A percentile compares a stretch with the other conserved stretches of the same genome.
phyloP scores from a whole-genome alignment of 2,797 vertebrate genomes.

The Sternotherus odoratus region DNA sequence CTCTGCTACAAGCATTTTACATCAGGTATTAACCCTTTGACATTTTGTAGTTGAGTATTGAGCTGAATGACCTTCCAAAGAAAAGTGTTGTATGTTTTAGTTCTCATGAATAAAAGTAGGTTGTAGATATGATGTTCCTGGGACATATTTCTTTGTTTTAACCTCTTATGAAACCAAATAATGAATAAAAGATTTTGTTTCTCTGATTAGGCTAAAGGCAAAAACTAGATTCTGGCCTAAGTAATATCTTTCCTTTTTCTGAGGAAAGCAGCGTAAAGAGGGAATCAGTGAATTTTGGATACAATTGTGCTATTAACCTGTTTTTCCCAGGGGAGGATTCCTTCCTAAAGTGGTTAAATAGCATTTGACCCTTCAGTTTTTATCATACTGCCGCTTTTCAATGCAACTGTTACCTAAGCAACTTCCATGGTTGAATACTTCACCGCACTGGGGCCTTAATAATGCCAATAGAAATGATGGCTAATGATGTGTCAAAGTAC shows the following conservation, averaged over 20 bases:
- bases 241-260: background rate
- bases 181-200: background rate
- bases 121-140: background rate
- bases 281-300: fast-evolving
- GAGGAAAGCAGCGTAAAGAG: background rate
- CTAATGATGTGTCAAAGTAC: background rate
- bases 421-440: background rate
- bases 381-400: background rate
- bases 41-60: background rate
- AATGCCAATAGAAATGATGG: background rate
- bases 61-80: background rate
- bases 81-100: background rate
- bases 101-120: background rate
- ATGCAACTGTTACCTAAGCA: background rate
- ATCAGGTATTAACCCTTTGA: background rate
- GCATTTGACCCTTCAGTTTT: background rate
- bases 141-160: background rate
- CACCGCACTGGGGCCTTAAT: background rate
- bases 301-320: fast-evolving
- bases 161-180: background rate
- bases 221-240: background rate
- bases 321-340: fast-evolving
- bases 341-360: background rate
- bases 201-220: background rate
- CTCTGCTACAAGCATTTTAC: background rate